A percentile compares a stretch with the other conserved stretches of the same genome.
Evolutionary conservation across 2,888 invertebrate species (phyloP).

Genomic region (Amiota minor): DNA sequence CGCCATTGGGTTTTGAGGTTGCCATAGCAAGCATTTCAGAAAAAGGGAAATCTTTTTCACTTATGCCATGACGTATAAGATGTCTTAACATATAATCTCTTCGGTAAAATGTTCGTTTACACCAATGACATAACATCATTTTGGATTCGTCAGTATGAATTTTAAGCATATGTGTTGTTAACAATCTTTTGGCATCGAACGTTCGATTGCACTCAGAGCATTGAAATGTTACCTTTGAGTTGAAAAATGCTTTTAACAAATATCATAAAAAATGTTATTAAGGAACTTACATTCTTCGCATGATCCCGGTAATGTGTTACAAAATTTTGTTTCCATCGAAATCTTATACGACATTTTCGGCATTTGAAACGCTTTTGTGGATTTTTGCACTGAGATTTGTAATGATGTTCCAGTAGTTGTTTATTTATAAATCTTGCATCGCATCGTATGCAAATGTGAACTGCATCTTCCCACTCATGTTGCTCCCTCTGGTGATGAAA

Average conservation of each 20-base stretch:
- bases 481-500: conserved; percentile 45
- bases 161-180: conserved; percentile 14
- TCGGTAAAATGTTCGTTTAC: conserved; percentile 41
- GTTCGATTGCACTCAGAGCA: conserved; percentile 19
- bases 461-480: conserved; percentile 71
- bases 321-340: conserved; percentile 52
- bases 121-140: conserved; percentile 45
- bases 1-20: conserved; percentile 32
- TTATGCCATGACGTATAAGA: conserved; percentile 27
- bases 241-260: neutral
- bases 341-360: conserved; percentile 48
- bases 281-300: neutral
- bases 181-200: neutral
- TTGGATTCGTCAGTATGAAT: conserved; percentile 14
- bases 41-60: conserved; percentile 2
- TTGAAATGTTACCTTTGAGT: neutral
- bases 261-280: neutral
- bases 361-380: conserved; percentile 51
- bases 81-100: conserved; percentile 43
- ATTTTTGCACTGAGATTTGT: conserved; percentile 67
- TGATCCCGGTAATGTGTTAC: conserved; percentile 41
- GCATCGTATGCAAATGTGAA: conserved; percentile 74
- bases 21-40: neutral
- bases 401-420: conserved; percentile 74
- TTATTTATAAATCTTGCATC: conserved; percentile 74